Evolutionary conservation across 2,113 vertebrate genomes (phyloP).

Genomic region (Octodon degus): DNA sequence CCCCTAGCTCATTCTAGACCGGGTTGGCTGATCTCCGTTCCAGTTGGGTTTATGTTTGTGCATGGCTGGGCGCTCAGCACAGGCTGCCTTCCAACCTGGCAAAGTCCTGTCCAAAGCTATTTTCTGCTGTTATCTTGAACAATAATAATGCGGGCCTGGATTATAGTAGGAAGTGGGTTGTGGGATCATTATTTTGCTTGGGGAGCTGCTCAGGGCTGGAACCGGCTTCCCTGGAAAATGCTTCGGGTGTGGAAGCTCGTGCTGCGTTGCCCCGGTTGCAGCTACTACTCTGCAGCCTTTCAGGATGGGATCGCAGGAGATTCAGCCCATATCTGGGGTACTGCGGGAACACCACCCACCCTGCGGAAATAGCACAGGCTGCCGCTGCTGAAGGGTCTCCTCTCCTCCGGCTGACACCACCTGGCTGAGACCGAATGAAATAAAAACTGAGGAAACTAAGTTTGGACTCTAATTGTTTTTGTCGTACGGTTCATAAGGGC

Average conservation of each 20-base stretch:
- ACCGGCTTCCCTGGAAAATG: neutral
- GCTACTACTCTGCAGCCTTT: neutral
- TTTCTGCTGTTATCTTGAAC: neutral
- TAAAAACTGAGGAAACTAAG: neutral
- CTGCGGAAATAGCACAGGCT: neutral
- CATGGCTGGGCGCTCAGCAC: neutral
- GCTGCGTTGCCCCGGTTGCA: no score
- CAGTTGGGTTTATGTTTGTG: neutral
- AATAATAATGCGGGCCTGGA: rapidly evolving
- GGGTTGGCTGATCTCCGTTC: neutral
- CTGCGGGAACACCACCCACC: neutral
- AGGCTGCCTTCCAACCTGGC: neutral
- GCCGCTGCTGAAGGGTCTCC: no score
- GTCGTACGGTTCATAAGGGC: neutral
- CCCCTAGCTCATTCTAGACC: neutral
- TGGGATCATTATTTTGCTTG: neutral
- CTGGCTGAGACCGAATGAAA: neutral
- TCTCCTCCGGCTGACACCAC: neutral
- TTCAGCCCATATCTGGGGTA: neutral
- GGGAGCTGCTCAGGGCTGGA: neutral
- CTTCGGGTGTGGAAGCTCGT: rapidly evolving
- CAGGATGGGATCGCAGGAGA: neutral
- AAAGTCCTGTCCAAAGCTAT: neutral
- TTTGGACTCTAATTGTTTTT: neutral
- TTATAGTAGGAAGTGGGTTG: neutral